Evolutionary conservation across 2,888 invertebrate genomes (phyloP), one percentile per base, ranked within the genome.

Genomic region (Unio pictorum): DNA sequence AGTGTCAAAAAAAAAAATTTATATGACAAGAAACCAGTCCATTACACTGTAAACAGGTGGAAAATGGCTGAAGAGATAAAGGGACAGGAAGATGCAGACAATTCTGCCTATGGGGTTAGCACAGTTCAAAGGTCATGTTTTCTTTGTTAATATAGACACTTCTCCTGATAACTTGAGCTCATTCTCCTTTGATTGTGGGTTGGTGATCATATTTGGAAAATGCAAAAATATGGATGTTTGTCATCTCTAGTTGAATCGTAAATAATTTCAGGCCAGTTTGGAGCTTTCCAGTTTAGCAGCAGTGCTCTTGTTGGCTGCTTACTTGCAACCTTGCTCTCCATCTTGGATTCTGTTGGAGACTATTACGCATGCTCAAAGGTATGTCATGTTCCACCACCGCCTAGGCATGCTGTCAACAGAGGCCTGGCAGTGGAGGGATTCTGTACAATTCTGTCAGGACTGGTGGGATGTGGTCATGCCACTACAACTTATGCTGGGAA

Each of bases 401-500:
- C 96, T 0, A 91, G 94, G 6, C 95, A 95, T 89, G 95, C 95
- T 0, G 95, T 96, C 81, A 96, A 96, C 90, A 92, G 96, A 34
- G 88, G 88, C 6, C 82, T 88, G 7, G 79, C 94, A 61, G 93
- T 94, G 0, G 96, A 96, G 89, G 96, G 95, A 0, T 87, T 95
- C 0, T 95, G 95, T 61, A 95, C 95, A 0, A 91, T 95, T 71
- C 90, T 96, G 56, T 95, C 95, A 0, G 96, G 95, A 0, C 91
- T 95, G 7, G 94, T 95, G 93, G 96, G 96, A 18, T 93, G 94
- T 61, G 95, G 95, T 1, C 95, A 95, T 85, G 95, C 95, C 1
- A 95, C 95, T 66, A 96, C 95, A 82, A 95, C 95, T 0, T 96
- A 96, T 85, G 95, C 95, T 34, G 95, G 96, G 87, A 96, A 96